Conservation (phyloP, 2,888 invertebrate species). For the Labia minor region DNA sequence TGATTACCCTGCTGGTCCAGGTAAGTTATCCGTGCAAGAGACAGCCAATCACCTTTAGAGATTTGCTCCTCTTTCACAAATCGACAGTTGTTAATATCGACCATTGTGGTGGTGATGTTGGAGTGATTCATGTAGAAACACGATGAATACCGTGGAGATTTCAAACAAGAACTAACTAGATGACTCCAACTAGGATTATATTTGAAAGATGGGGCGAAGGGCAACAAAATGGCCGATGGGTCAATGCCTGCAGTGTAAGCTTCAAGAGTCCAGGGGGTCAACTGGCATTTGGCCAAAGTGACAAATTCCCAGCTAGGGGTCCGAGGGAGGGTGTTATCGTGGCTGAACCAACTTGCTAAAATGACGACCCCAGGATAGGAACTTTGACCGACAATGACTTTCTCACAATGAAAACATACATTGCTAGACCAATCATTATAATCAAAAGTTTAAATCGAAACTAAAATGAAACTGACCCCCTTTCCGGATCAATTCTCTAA, state of each 20-base stretch:
- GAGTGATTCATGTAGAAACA: not conserved
- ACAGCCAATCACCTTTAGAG: constrained; percentile 30
- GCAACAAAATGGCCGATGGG: not conserved
- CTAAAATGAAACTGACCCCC: no score
- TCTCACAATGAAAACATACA: no score
- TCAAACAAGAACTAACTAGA: not conserved
- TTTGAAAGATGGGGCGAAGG: not conserved
- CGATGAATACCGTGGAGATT: not conserved
- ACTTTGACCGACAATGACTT: no score
- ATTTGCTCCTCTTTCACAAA: constrained; percentile 29
- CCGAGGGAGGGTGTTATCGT: no score
- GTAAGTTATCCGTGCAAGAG: constrained; percentile 29
- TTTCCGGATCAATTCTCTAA: no score
- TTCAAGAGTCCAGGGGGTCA: not conserved
- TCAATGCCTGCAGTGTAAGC: not conserved
- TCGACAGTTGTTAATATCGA: constrained; percentile 24
- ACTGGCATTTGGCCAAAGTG: not conserved
- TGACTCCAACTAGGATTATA: not conserved
- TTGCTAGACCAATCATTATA: no score
- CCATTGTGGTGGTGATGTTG: not conserved
- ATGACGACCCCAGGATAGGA: no score
- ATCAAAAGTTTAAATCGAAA: no score
- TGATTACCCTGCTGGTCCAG: constrained; percentile 29
- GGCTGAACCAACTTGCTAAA: no score
- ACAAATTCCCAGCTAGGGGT: no score